Percentiles rank a stretch among this genome's conserved stretches.
Evolutionary conservation across 1,140 invertebrate genomes (phyloP).

Genomic region (Lepidostoma basale): DNA sequence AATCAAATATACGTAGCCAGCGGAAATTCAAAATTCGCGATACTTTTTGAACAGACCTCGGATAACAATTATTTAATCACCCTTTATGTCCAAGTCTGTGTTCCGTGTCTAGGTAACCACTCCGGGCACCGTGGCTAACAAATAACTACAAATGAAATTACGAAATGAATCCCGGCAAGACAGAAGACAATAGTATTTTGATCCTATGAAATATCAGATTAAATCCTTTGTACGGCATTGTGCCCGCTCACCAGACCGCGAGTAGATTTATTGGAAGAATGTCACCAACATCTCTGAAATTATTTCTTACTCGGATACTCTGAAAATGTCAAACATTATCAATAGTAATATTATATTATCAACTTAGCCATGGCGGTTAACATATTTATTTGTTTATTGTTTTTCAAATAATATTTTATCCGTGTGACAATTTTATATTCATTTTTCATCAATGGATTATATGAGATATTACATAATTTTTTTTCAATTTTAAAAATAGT

Average conservation of each 20-base stretch:
- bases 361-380: too few species aligned
- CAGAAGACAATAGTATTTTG: not conserved
- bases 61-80: not conserved
- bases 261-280: slow-evolving; percentile 2
- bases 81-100: not conserved
- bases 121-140: not conserved
- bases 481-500: too few species aligned
- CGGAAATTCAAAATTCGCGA: not conserved
- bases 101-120: not conserved
- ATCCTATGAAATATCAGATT: slow-evolving; percentile 11
- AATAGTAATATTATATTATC: too few species aligned
- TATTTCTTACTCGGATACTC: too few species aligned
- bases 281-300: too few species aligned
- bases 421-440: too few species aligned
- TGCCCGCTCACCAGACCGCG: not conserved
- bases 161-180: not conserved
- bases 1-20: not conserved
- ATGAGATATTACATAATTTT: too few species aligned
- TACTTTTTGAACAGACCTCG: not conserved
- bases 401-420: too few species aligned
- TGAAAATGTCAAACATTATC: too few species aligned
- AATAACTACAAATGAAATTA: not conserved
- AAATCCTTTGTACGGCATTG: slow-evolving; percentile 3
- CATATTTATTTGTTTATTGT: too few species aligned
- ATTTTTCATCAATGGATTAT: too few species aligned